phyloP scores from a whole-genome alignment of 1,140 invertebrate species.

The Caenorhabditis tropicalis region DNA sequence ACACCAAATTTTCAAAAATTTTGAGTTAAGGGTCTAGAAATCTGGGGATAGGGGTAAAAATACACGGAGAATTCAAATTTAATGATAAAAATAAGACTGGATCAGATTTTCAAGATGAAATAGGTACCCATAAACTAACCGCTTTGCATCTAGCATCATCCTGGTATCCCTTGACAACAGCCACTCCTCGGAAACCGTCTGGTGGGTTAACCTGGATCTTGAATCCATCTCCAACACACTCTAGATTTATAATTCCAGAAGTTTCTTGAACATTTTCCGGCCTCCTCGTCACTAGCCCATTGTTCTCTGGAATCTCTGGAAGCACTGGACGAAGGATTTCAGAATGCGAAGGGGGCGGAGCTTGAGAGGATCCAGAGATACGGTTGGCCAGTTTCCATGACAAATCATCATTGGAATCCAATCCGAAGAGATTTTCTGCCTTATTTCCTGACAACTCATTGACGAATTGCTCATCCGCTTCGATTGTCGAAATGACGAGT shows the following conservation, averaged over 20 bases:
- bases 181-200: constrained; percentile 33
- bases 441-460: constrained; percentile 51
- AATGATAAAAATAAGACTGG: too few relatives aligned
- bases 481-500: constrained; percentile 62
- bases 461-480: constrained; percentile 60
- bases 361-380: constrained; percentile 53
- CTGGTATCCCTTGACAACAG: constrained; percentile 48
- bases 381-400: constrained; percentile 56
- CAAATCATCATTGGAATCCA: constrained; percentile 52
- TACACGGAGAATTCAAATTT: too few relatives aligned
- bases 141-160: constrained; percentile 45
- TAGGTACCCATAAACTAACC: constrained; percentile 29
- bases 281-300: background rate
- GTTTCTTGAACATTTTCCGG: background rate
- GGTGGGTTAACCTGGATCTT: constrained; percentile 54
- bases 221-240: constrained; percentile 44
- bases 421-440: constrained; percentile 60
- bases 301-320: background rate
- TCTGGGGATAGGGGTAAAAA: too few relatives aligned
- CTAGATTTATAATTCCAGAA: constrained; percentile 38
- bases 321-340: background rate
- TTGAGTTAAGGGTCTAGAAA: too few relatives aligned
- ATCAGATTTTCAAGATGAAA: too few relatives aligned
- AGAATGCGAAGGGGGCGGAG: background rate
- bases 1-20: too few relatives aligned